Conservation (phyloP, 1,140 invertebrate genomes). For the Aphis craccivora region DNA sequence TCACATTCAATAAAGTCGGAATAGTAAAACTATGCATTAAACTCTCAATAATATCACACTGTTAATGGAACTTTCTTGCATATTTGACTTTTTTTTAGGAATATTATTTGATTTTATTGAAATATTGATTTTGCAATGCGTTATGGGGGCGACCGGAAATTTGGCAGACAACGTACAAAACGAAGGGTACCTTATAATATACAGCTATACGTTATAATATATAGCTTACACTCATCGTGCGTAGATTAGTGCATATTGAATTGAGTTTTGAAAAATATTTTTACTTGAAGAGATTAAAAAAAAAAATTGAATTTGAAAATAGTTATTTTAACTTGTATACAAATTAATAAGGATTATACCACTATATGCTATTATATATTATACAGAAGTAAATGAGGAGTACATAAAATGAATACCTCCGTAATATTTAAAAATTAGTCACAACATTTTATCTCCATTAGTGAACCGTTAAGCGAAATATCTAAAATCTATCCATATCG, state of each 20-base stretch:
- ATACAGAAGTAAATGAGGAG: background rate
- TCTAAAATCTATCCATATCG: background rate
- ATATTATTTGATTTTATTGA: conserved; percentile 24
- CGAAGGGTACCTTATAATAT: background rate
- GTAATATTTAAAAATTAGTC: background rate
- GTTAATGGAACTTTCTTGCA: background rate
- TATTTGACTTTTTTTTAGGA: background rate
- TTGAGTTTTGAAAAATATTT: background rate
- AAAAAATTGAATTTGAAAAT: background rate
- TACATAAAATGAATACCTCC: background rate
- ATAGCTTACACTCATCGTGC: background rate
- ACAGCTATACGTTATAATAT: background rate
- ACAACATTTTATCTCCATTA: background rate
- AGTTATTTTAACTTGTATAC: background rate
- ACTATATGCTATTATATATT: background rate
- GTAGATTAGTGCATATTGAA: background rate
- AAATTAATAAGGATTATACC: background rate
- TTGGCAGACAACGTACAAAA: conserved; percentile 9
- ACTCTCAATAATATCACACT: background rate
- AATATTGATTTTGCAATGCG: conserved; percentile 36
- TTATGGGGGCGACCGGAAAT: conserved; percentile 29
- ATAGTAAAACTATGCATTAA: background rate
- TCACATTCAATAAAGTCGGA: background rate
- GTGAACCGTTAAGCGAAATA: background rate
- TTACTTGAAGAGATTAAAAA: background rate